Evolutionary conservation across 1,140 invertebrate genomes (phyloP), one percentile per base, ranked within the genome.

Genomic region (Drosophila tsacasi): DNA sequence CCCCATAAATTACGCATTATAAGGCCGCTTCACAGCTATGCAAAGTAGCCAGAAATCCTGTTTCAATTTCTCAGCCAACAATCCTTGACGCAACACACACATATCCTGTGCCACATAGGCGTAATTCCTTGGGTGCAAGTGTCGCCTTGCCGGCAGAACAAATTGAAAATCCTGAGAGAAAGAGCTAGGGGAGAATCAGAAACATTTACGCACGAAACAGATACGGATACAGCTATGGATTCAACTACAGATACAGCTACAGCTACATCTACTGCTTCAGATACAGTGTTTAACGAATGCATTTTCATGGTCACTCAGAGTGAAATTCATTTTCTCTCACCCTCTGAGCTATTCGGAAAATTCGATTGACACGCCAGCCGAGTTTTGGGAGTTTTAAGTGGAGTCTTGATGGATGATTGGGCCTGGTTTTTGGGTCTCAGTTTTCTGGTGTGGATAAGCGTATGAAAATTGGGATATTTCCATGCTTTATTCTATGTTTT

Each of bases 301-400:
- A 91, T 90, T 90, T 90, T 85, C 85, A 90, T 90, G 85, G 79
- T 82, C 86, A 85, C 79, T 90, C 81, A 90, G 76, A 86, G 83
- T 82, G 83, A 86, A 90, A 86, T 84, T 69, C 54, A 55, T 73
- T 69, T 76, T 23, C 37, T 25, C 37, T 21, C 21, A 58, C 27
- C 58, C 25, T 49, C 23, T 5, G 47, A 0, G 23, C n/a, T 52
- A 54, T 50, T 57, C 55, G 37, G 55, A 40, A 71, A 79, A 63
- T 73, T 25, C 61, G 81, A 76, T 72, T 74, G 74, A 77, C 74
- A 67, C 79, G 73, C 67, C 69, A 55, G 54, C 19, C 4, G 54
- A 72, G 69, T 61, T 63, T 63, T 62, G 78, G 60, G 60, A 57
- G 54, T 61, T 65, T 65, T 75, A 58, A 75, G 52, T 76, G 57